Base-by-base conservation (phyloP, 2,113 vertebrate genomes). In the Ceratotherium simum region DNA sequence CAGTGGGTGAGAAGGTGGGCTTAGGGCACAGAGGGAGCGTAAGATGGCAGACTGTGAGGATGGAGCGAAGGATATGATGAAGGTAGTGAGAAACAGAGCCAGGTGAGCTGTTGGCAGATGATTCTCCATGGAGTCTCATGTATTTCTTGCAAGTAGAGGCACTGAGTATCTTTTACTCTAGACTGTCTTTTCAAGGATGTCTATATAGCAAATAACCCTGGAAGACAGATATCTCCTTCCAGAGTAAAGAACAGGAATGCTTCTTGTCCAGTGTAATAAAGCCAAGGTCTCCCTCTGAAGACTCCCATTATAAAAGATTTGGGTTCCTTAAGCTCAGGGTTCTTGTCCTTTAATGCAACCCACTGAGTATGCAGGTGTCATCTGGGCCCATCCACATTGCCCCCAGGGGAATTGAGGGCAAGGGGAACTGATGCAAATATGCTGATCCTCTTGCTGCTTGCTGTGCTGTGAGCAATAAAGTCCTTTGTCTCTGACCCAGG, bases 11-110 rank as follows among this genome's bases (percentile, higher is more conserved):
- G n/a, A 21, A 6, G 54, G 3, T 42, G 33, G 56, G n/a, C 4
- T 13, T 4, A 7, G 18, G 23, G 33, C 20, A 11, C 10, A 62
- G 39, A 7, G n/a, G n/a, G 31, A 42, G 36, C 16, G 29, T 56
- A 16, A 29, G 27, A 17, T 75, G 60, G 20, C 36, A 65, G 58
- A 67, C 12, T 78, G 33, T 60, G n/a, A 51, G 29, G 7, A 29
- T 2, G 10, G 12, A 58, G 3, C 0, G 0, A 8, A 17, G 39
- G 18, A 4, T 16, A 33, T 23, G 18, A 54, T 14, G 46, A 65
- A n/a, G 1, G 11, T 2, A 60, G 29, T 25, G 23, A 42, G 60
- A 92, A 67, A 76, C 31, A 80, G 29, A 96, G 25, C n/a, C 23
- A 23, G 23, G 12, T n/a, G 51, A 48, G 70, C 58, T 16, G 5